Conservation (phyloP, 2,797 vertebrate genomes). For the Phoebastria nigripes region DNA sequence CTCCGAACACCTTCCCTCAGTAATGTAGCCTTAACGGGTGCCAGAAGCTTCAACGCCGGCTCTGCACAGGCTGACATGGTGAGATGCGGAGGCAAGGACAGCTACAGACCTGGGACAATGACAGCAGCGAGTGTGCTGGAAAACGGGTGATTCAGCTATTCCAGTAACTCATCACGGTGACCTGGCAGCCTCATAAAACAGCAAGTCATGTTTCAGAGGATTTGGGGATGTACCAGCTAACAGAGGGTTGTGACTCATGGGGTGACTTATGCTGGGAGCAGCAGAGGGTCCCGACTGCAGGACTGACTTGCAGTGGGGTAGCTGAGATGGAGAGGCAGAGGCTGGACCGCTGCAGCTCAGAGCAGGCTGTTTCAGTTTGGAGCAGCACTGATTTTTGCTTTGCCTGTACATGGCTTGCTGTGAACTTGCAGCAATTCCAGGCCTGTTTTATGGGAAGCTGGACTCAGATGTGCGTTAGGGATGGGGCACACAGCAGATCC, state of each 20-base stretch:
- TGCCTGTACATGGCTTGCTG: not conserved
- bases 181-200: not conserved
- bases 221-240: not conserved
- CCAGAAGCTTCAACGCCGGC: not conserved
- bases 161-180: not conserved
- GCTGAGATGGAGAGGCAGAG: not conserved
- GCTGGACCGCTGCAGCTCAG: not conserved
- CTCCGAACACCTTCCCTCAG: not conserved
- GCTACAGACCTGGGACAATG: not conserved
- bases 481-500: not conserved
- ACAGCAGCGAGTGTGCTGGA: not conserved
- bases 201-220: not conserved
- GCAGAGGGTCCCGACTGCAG: rapidly evolving
- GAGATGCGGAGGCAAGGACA: not conserved
- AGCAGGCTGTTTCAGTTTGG: not conserved
- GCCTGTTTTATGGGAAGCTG: not conserved
- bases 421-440: not conserved
- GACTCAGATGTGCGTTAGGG: rapidly evolving
- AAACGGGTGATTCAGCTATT: not conserved
- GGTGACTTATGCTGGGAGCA: not conserved
- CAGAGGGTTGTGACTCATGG: not conserved
- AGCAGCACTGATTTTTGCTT: not conserved
- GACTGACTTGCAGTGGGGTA: no score
- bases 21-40: no score
- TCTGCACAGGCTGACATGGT: not conserved